Base-by-base conservation (phyloP, 2,888 invertebrate genomes). In the Tenthredo mesomela region DNA sequence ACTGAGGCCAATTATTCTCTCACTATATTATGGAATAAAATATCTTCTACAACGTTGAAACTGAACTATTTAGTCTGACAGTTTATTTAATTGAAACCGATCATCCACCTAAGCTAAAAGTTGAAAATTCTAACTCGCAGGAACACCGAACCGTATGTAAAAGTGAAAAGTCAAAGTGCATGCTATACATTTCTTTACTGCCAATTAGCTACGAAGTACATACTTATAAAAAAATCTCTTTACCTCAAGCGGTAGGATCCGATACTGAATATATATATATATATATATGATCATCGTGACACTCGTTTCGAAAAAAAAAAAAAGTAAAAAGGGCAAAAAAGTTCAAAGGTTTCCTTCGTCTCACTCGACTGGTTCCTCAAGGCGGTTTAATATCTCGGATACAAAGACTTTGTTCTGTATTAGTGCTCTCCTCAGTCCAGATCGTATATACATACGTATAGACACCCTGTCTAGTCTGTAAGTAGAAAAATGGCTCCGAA, bases 261-360 rank as follows among this genome's bases (percentile, higher is more conserved):
- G 15, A 70, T 70, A n/a, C 70, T n/a, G 15, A 70, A 33, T 70
- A 5, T n/a, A 29, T 29, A 61, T 25, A 61, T 25, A 33, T 70
- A 5, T n/a, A 29, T 29, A 61, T 25, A 61, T 25, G 67, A 61
- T 25, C 25, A 12, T 70, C 29, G 70, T 37, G 33, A 70, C 33
- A 70, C 70, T 70, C 37, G n/a, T 37, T n/a, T 70, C n/a, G 7
- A 37, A 33, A 29, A 29, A 29, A 29, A 2, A 29, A 33, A 12
- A 15, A 37, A 3, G 18, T 33, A 33, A 33, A 33, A 12, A 25
- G 29, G 9, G 5, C 2, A 5, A 33, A 67, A 58, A 4, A 40
- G 80, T 61, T 80, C 80, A 80, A 77, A 77, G 77, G 77, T 18
- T 77, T 77, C 77, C 77, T 77, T 33, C 33, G 50, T n/a, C 9